phyloP scores from a whole-genome alignment of 2,888 invertebrate species.

The Pediacus dermestoides region DNA sequence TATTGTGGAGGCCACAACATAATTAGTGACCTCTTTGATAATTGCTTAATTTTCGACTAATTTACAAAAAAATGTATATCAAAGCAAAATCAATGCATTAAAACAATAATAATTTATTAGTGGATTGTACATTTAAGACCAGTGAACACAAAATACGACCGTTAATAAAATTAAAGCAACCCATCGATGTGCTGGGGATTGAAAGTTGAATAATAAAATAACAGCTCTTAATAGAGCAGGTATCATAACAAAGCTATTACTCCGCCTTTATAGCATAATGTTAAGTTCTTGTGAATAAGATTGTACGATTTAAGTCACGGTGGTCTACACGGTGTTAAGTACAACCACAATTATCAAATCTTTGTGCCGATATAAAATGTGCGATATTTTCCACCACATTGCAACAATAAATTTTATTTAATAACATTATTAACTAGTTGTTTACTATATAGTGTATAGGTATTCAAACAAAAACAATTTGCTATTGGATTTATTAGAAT shows the following conservation, averaged over 20 bases:
- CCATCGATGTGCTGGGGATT: constrained; percentile 26
- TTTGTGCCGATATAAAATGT: constrained; percentile 2
- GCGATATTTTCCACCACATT: not conserved
- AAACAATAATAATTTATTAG: not conserved
- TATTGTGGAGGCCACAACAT: constrained; percentile 25
- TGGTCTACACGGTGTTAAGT: constrained; percentile 25
- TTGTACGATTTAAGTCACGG: constrained; percentile 37
- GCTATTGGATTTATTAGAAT: too few relatives aligned
- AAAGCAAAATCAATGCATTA: constrained; percentile 1
- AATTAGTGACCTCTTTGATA: constrained; percentile 14
- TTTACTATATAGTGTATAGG: too few relatives aligned
- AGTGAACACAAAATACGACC: constrained; percentile 24
- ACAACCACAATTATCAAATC: constrained; percentile 16
- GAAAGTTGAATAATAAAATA: constrained; percentile 38
- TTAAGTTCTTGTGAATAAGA: constrained; percentile 39
- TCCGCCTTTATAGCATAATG: constrained; percentile 46
- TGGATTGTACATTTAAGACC: constrained; percentile 17
- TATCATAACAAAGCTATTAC: constrained; percentile 46
- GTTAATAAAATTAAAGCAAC: constrained; percentile 27
- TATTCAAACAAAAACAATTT: too few relatives aligned
- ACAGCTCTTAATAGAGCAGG: constrained; percentile 39
- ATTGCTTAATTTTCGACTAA: constrained; percentile 13
- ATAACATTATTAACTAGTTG: too few relatives aligned
- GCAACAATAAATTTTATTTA: constrained; percentile 1
- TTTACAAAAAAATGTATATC: not conserved